Evolutionary conservation across 1,140 invertebrate species (phyloP), one percentile per base, ranked within the genome.

Genomic region (Dreissena rostriformis): DNA sequence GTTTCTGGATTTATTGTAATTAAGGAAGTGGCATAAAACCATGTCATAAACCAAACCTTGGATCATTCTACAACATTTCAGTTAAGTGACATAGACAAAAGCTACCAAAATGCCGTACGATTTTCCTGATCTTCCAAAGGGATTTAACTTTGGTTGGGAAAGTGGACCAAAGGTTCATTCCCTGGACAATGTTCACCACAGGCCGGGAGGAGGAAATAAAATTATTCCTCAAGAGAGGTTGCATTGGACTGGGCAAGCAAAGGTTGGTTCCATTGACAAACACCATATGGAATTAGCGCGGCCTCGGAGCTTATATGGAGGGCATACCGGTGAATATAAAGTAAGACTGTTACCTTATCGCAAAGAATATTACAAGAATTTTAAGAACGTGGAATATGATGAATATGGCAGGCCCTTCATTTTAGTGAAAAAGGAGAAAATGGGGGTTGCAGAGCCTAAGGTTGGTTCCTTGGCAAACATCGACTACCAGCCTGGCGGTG

Each of bases 401-500:
- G 80, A 82, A 11, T 17, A 80, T 72, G 52, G 39, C 73, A 28
- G 86, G 68, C 75, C 73, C 65, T 71, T 72, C 55, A 49, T 87
- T 61, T 15, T 55, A 26, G 29, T 66, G 57, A n/a, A 76, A 24
- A 53, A 86, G 29, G 68, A 74, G 70, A 63, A 82, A 85, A 72
- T 89, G 81, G 57, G 84, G 63, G 53, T 67, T 61, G 65, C 80
- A 74, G n/a, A 84, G 61, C 85, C 92, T 12, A 93, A 91, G 80
- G 85, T 92, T 39, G 92, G 92, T 7, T 99, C 98, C 26, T 96
- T 98, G 89, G 97, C 98, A 61, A 99, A 99, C 93, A 96, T 98
- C 17, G 96, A 96, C 87, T 96, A 98, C 91, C 95, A 95, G 74
- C 96, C 97, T 49, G 97, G 97, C 78, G 98, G 98, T 82, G 98